phyloP scores from a whole-genome alignment of 2,113 vertebrate genomes.

The Turnix velox region DNA sequence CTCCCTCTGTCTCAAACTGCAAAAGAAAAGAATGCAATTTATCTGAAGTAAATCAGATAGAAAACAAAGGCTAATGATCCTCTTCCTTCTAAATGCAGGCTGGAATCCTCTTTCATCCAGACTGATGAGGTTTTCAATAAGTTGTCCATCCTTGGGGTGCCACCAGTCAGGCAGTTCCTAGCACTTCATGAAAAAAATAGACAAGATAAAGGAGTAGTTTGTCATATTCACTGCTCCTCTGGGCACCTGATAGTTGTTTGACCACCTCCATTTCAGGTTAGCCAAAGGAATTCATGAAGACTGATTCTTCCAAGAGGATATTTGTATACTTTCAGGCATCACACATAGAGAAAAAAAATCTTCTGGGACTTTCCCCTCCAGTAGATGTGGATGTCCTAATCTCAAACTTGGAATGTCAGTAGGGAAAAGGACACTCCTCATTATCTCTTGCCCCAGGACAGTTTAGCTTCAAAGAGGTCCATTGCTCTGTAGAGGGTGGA shows the following conservation, averaged over 20 bases:
- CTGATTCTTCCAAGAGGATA: not conserved
- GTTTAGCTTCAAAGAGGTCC: not conserved
- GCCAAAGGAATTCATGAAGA: not conserved
- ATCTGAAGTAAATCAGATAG: not conserved
- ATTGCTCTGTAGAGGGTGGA: not conserved
- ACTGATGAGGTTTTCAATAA: not conserved
- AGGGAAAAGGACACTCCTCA: not conserved
- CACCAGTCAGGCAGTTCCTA: not conserved
- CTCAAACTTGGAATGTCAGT: not conserved
- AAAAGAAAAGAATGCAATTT: slow-evolving; percentile 10
- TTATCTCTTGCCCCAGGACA: not conserved
- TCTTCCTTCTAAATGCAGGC: not conserved
- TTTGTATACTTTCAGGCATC: not conserved
- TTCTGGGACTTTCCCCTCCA: not conserved
- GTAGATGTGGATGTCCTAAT: not conserved
- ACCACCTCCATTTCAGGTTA: not conserved
- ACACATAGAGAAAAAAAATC: not conserved
- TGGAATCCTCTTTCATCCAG: not conserved
- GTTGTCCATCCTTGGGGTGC: not conserved
- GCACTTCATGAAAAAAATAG: not conserved
- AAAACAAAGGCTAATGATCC: not conserved
- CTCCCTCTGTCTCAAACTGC: slow-evolving; percentile 2
- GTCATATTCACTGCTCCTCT: not conserved
- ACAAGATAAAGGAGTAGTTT: not conserved
- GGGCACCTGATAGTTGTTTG: not conserved